Base-by-base conservation (phyloP, 2,797 vertebrate species). In the Craterocephalus amniculus region DNA sequence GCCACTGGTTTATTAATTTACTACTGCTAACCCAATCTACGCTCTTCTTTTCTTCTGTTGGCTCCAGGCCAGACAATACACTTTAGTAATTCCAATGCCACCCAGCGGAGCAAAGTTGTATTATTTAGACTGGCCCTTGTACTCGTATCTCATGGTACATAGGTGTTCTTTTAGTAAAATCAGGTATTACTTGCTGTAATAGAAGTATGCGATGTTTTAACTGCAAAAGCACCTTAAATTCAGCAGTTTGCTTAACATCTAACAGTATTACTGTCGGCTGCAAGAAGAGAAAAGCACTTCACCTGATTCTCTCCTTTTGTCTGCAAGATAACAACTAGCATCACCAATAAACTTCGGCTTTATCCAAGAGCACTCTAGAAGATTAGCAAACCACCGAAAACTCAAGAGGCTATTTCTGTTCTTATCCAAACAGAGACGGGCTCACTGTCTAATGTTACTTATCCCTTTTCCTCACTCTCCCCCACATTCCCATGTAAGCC, bases 401-500 rank as follows among this genome's bases (percentile, higher is more conserved):
- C 70, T 70, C 70, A 72, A 81, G 81, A 79, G 64, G 81, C 87
- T 90, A 89, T 91, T 91, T 93, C 79, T 88, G 84, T 74, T 87
- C 87, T 84, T 89, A 83, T 92, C 87, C 88, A 92, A 93, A 93
- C 89, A 91, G 26, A 72, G 85, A 78, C 67, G 20, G 67, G 60
- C 80, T 83, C 74, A 68, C 86, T 89, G 89, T 90, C 85, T 87
- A 87, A 90, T 82, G 79, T 85, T 78, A 89, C 85, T 86, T 85
- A 85, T 89, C 85, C 88, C 71, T 76, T 87, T 88, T 83, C 83
- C 83, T 63, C 58, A 55, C 80, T 84, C 89, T 86, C 87, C 83
- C 84, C 72, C 86, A 83, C 85, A 88, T 93, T 93, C 92, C 87
- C 91, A 91, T 89, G 81, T 70, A 74, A 72, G 74, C 82, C 83